Conservation (phyloP, 1,140 invertebrate genomes). For the Harlomillsia oculata region DNA sequence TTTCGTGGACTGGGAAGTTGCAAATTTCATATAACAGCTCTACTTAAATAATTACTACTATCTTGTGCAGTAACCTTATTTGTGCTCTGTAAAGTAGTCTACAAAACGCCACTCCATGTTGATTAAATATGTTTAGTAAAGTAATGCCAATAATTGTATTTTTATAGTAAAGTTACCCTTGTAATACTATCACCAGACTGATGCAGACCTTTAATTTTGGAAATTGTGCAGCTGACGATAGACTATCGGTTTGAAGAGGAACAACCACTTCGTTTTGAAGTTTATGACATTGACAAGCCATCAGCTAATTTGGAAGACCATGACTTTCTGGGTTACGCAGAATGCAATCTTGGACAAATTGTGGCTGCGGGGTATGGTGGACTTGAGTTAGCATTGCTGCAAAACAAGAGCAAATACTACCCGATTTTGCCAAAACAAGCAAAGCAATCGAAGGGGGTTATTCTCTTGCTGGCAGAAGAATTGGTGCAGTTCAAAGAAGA, state of each 20-base stretch:
- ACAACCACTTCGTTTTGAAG: constrained; percentile 44
- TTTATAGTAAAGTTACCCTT: no score
- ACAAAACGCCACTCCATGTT: no score
- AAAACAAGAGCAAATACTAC: constrained; percentile 32
- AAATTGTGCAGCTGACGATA: constrained; percentile 23
- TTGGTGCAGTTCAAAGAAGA: constrained; percentile 27
- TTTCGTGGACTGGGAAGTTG: no score
- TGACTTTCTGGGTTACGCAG: constrained; percentile 49
- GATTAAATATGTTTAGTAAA: no score
- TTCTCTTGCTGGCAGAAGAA: constrained; percentile 28
- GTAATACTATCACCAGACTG: no score
- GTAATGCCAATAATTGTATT: no score
- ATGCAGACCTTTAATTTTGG: background rate
- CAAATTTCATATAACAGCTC: no score
- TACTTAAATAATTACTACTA: no score
- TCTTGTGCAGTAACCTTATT: no score
- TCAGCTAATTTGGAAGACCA: constrained; percentile 44
- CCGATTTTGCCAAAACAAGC: constrained; percentile 27
- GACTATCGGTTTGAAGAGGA: constrained; percentile 44
- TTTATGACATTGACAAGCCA: constrained; percentile 49
- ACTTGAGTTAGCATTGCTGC: constrained; percentile 11
- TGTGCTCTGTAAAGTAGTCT: no score
- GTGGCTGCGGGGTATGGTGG: constrained; percentile 37
- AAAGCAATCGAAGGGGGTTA: constrained; percentile 25
- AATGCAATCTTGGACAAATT: constrained; percentile 47